phyloP scores from a whole-genome alignment of 1,140 invertebrate species.

The Heliconius eleuchia region DNA sequence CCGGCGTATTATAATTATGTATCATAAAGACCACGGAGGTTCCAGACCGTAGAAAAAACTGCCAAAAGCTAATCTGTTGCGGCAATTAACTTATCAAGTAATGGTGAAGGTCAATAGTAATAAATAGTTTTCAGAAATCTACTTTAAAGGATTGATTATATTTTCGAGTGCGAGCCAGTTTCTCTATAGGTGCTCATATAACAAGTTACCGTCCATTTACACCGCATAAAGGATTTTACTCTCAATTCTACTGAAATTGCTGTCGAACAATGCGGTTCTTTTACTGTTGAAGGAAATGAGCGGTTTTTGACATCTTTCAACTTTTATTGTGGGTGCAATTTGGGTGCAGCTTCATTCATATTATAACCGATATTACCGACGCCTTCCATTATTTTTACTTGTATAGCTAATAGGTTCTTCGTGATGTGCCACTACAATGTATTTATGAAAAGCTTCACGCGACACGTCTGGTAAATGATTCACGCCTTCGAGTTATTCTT shows the following conservation, averaged over 20 bases:
- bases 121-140: slow-evolving; percentile 39
- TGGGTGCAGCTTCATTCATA: slow-evolving; percentile 41
- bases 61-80: slow-evolving; percentile 73
- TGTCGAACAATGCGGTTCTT: slow-evolving; percentile 52
- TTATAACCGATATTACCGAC: slow-evolving; percentile 41
- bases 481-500: neutral
- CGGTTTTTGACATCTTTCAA: slow-evolving; percentile 60
- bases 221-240: slow-evolving; percentile 42
- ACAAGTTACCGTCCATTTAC: slow-evolving; percentile 43
- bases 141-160: slow-evolving; percentile 26
- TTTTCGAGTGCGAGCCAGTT: neutral
- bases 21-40: slow-evolving; percentile 69
- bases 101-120: slow-evolving; percentile 45
- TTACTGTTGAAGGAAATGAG: slow-evolving; percentile 45
- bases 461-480: slow-evolving; percentile 4
- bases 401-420: slow-evolving; percentile 20
- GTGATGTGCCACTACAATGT: slow-evolving; percentile 24
- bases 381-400: slow-evolving; percentile 26
- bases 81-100: slow-evolving; percentile 77
- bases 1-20: slow-evolving; percentile 73
- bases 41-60: slow-evolving; percentile 62
- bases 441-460: slow-evolving; percentile 21
- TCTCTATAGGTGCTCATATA: neutral
- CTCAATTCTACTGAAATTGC: slow-evolving; percentile 52
- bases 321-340: slow-evolving; percentile 59